phyloP scores from a whole-genome alignment of 2,113 vertebrate species.

The Catharus fuscescens region DNA sequence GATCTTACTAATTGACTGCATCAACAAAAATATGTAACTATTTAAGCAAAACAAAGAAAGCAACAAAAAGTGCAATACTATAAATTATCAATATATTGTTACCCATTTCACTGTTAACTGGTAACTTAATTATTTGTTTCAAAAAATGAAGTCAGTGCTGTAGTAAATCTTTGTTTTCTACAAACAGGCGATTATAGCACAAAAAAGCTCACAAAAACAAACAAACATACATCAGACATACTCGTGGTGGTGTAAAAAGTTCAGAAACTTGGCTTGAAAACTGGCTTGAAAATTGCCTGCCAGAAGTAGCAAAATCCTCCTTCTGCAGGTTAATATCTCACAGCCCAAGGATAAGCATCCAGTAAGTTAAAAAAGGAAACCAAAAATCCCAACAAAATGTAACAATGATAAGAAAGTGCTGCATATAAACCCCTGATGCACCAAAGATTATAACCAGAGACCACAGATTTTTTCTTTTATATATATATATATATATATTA shows the following conservation, averaged over 20 bases:
- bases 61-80: conserved; percentile 78
- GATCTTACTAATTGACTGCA: conserved; percentile 56
- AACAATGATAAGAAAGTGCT: conserved; percentile 82
- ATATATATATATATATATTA: conserved; percentile 58
- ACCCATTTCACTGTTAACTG: conserved; percentile 70
- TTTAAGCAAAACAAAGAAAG: conserved; percentile 58
- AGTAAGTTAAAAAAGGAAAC: conserved; percentile 56
- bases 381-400: conserved; percentile 60
- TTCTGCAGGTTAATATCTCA: conserved; percentile 59
- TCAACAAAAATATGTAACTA: conserved; percentile 61
- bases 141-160: conserved; percentile 79
- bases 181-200: conserved; percentile 77
- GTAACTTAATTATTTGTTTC: conserved; percentile 72
- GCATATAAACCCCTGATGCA: conserved; percentile 85
- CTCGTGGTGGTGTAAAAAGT: conserved; percentile 65
- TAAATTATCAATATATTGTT: conserved; percentile 75
- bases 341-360: conserved; percentile 66
- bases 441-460: conserved; percentile 79
- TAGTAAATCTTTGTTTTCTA: conserved; percentile 79
- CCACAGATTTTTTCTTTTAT: conserved; percentile 21
- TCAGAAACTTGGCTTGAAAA: conserved; percentile 75
- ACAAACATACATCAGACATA: conserved; percentile 62
- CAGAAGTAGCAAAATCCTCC: conserved; percentile 64
- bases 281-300: conserved; percentile 67
- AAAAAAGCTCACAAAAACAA: conserved; percentile 69